Evolutionary conservation across 2,797 vertebrate species (phyloP).

Genomic region (Craterocephalus amniculus): DNA sequence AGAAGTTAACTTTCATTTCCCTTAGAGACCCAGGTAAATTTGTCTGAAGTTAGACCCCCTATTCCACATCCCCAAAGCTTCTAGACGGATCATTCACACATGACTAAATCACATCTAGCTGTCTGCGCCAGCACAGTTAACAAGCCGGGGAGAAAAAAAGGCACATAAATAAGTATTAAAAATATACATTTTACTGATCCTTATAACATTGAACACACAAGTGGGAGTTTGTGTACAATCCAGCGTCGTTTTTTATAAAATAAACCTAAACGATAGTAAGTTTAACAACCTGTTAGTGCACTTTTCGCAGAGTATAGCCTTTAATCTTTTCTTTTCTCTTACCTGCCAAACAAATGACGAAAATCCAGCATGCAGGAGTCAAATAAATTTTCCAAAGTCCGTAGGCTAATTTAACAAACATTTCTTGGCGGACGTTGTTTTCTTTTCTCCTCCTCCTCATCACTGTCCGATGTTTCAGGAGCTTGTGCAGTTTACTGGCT

Average conservation of each 20-base stretch:
- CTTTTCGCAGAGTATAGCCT: not conserved
- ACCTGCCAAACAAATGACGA: conserved; percentile 63
- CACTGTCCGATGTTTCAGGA: not conserved
- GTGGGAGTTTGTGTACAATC: not conserved
- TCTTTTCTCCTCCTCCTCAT: conserved; percentile 44
- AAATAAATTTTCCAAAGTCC: conserved; percentile 41
- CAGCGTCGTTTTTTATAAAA: not conserved
- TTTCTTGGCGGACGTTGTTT: not conserved
- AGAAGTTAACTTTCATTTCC: not conserved
- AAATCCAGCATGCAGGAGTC: conserved; percentile 57
- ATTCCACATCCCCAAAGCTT: conserved; percentile 45
- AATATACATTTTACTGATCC: not conserved
- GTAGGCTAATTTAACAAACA: not conserved
- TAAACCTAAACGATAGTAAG: not conserved
- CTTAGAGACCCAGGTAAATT: conserved; percentile 5
- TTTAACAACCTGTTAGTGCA: conserved; percentile 53
- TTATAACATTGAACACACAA: not conserved
- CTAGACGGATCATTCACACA: conserved; percentile 50
- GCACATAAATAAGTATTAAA: not conserved
- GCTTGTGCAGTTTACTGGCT: not conserved
- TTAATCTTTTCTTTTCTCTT: conserved; percentile 26
- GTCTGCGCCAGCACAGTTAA: not conserved
- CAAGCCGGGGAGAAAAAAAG: not conserved
- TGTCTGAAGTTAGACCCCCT: conserved; percentile 27
- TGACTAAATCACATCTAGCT: conserved; percentile 35